Percentiles rank a stretch among this genome's conserved stretches.
Evolutionary conservation across 1,140 invertebrate genomes (phyloP).

Genomic region (Homalodisca vitripennis): DNA sequence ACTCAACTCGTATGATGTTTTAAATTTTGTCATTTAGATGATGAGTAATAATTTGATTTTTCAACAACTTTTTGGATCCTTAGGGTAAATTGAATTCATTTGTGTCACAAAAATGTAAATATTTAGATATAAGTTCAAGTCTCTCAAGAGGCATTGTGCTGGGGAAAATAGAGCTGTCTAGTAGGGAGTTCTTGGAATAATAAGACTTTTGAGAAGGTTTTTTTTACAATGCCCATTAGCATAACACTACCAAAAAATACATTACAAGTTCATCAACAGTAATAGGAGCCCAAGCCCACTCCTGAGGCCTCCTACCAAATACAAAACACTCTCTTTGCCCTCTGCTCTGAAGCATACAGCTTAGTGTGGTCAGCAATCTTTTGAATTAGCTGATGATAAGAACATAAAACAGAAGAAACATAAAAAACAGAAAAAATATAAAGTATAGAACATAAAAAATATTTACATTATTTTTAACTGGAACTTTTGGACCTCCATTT

Average conservation of each 20-base stretch:
- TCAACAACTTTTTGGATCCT: slow-evolving; percentile 13
- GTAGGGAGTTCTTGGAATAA: neutral
- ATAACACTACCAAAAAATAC: neutral
- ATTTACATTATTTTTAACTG: neutral
- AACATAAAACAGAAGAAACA: neutral
- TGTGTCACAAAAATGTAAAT: slow-evolving; percentile 22
- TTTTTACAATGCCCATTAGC: slow-evolving; percentile 21
- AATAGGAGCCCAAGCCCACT: slow-evolving; percentile 13
- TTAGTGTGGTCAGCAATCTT: neutral
- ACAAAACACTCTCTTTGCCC: neutral
- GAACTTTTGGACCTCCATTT: neutral
- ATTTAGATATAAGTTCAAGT: neutral
- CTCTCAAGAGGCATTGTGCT: neutral
- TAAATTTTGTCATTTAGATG: slow-evolving; percentile 29
- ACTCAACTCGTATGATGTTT: neutral
- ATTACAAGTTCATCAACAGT: slow-evolving; percentile 11
- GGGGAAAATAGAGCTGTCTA: slow-evolving; percentile 1
- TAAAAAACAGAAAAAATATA: no score
- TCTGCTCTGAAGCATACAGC: neutral
- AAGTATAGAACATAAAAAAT: no score
- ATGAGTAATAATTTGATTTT: slow-evolving; percentile 4
- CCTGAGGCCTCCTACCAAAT: neutral
- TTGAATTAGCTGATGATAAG: neutral
- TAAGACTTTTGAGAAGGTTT: slow-evolving; percentile 12
- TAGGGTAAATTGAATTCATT: neutral